Base-by-base conservation (phyloP, 1,140 invertebrate genomes). In the Papilio glaucus region DNA sequence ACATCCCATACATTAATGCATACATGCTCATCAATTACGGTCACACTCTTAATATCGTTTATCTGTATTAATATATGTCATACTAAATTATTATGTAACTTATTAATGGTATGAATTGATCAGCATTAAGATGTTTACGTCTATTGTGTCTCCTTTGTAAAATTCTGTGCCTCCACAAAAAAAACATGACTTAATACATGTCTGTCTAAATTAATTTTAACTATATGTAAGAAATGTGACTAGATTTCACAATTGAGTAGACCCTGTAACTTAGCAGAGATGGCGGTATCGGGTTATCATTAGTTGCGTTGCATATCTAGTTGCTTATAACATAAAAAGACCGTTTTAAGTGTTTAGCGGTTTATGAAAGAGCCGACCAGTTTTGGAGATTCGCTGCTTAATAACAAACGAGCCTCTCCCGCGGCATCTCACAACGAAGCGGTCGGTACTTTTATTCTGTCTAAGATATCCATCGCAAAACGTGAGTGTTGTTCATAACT, bases 371-470 rank as follows among this genome's bases (percentile, higher is more conserved):
- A 72, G 42, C 72, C 73, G 77, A 73, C 77, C 68, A 70, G 71
- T 82, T 83, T 80, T 70, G 73, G 74, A 81, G 77, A 77, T 81
- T 81, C 42, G 80, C 83, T 82, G 80, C 76, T 83, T 86, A 87
- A 81, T 83, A 86, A 86, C 81, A 76, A 80, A 81, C 80, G 71
- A 74, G 80, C 78, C 81, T 80, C 81, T 75, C 78, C 81, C 71
- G 88, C 90, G 90, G 90, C 88, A 85, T 87, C 80, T 84, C 74
- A 86, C 79, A 89, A 77, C 75, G 42, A 72, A 87, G 88, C 89
- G 87, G 89, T 90, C 89, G 90, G 89, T 90, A 92, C 87, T 90
- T 92, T 90, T 92, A 89, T 90, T 89, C 85, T 79, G 74, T 79
- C 84, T 89, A 78, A 92, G 90, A 91, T 91, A 90, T 81, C 18